Evolutionary conservation across 2,888 invertebrate genomes (phyloP).

Genomic region (Iselma pallidipennis): DNA sequence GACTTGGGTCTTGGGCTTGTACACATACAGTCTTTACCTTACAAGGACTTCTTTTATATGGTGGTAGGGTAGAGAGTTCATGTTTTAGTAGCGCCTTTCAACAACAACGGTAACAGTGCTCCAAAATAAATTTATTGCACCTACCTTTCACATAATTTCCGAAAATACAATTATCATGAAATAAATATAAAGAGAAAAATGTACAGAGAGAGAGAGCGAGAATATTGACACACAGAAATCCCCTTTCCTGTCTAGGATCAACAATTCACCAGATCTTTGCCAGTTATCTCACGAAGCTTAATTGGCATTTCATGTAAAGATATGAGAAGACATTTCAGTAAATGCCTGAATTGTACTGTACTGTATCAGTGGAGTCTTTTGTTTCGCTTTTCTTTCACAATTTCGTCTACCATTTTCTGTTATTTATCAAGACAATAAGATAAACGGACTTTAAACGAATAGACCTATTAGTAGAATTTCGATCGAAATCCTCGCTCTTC

Average conservation of each 20-base stretch:
- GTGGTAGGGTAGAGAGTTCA: too few species aligned
- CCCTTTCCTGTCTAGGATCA: background rate
- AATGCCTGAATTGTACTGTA: background rate
- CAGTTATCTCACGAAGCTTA: background rate
- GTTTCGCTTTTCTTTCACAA: background rate
- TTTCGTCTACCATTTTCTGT: too few species aligned
- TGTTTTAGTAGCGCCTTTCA: too few species aligned
- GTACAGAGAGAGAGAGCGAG: too few species aligned
- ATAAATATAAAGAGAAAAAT: background rate
- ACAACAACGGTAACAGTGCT: too few species aligned
- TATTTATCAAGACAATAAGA: background rate
- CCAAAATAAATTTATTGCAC: too few species aligned
- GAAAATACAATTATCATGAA: background rate
- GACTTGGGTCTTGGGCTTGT: too few species aligned
- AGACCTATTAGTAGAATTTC: background rate
- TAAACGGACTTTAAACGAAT: background rate
- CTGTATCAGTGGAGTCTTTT: background rate
- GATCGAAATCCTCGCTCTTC: too few species aligned
- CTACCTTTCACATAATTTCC: background rate
- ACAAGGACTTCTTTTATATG: background rate
- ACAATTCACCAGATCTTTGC: background rate
- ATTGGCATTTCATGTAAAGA: background rate
- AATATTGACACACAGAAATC: background rate
- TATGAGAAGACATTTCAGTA: background rate
- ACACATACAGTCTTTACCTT: too few species aligned